Conservation (phyloP, 1,140 invertebrate species). For the Belonocnema kinseyi region DNA sequence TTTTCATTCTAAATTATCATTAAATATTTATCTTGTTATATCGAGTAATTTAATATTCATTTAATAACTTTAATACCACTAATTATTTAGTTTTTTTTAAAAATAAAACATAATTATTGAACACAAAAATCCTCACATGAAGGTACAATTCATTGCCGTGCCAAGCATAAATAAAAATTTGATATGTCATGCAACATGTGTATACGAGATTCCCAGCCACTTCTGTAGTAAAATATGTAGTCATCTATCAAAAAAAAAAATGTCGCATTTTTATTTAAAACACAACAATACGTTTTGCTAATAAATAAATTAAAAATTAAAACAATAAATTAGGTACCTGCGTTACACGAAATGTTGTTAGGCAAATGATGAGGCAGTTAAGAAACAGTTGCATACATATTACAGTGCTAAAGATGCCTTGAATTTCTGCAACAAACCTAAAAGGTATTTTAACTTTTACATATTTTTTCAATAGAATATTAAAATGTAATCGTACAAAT, state of each 20-base stretch:
- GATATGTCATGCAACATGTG: slow-evolving; percentile 74
- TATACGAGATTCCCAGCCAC: slow-evolving; percentile 72
- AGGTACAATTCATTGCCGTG: slow-evolving; percentile 13
- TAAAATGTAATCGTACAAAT: neutral
- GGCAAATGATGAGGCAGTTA: neutral
- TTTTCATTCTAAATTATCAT: slow-evolving; percentile 63
- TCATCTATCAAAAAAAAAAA: slow-evolving; percentile 17
- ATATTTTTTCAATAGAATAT: neutral
- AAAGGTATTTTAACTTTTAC: too few species aligned
- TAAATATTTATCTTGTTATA: neutral
- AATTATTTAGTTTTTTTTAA: neutral
- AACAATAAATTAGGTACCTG: neutral
- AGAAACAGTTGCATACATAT: neutral
- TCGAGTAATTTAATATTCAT: neutral
- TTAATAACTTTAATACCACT: neutral
- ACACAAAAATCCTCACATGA: neutral
- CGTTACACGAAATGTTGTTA: neutral
- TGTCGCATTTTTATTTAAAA: too few species aligned
- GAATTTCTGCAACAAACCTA: neutral
- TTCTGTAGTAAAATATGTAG: slow-evolving; percentile 64
- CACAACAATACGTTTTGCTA: too few species aligned
- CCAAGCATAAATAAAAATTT: slow-evolving; percentile 67
- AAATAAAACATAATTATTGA: neutral
- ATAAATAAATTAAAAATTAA: too few species aligned
- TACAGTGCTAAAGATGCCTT: neutral